Evolutionary conservation across 2,113 vertebrate species (phyloP).

Genomic region (Nycticryphes semicollaris): DNA sequence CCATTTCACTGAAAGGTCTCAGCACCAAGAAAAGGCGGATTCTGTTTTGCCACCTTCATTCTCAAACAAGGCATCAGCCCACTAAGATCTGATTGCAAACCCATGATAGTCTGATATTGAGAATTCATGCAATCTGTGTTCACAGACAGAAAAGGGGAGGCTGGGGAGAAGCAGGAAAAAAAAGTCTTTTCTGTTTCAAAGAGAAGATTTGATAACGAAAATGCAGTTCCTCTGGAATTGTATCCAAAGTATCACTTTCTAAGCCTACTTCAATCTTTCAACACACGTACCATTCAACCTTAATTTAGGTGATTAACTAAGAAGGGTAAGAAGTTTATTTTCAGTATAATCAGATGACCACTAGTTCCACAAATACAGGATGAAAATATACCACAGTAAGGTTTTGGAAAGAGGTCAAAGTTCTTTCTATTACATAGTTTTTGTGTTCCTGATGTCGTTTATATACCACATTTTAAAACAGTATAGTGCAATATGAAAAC

Average conservation of each 20-base stretch:
- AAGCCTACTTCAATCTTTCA: neutral
- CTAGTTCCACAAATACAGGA: neutral
- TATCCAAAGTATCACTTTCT: neutral
- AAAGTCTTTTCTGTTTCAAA: neutral
- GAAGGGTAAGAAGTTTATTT: neutral
- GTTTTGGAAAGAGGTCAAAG: neutral
- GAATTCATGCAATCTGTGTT: neutral
- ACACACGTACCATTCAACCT: neutral
- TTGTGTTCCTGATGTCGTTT: neutral
- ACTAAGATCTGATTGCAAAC: neutral
- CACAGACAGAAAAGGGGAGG: neutral
- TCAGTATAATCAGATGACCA: neutral
- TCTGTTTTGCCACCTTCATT: neutral
- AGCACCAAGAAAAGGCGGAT: neutral
- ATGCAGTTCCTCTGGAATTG: neutral
- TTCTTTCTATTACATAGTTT: neutral
- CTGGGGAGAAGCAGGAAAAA: neutral
- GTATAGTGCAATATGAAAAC: neutral
- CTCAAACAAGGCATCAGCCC: neutral
- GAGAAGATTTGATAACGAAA: neutral
- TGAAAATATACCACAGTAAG: neutral
- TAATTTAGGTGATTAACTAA: neutral
- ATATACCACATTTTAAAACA: neutral
- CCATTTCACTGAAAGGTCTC: no score
- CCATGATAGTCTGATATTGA: neutral